A percentile compares a stretch with the other conserved stretches of the same genome.
These are phyloP conservation scores for Rhyacophila brunnea DNA, from an alignment of 1,140 invertebrate genomes.

Conservation along the genomic window DNA sequence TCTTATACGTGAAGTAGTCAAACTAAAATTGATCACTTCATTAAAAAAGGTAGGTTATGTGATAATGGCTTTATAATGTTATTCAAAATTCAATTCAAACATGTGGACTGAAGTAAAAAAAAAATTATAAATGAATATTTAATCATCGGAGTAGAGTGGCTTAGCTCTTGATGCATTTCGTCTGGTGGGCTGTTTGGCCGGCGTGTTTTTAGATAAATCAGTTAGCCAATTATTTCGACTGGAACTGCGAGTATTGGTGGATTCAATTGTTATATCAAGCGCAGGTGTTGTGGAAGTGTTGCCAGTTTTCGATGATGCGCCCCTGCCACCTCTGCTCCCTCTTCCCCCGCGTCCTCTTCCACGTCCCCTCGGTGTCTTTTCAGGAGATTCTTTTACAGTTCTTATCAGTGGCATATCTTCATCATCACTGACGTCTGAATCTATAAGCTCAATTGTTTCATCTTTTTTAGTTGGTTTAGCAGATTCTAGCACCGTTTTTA, in stretches of 20 bases:
- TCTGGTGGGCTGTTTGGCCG: not conserved
- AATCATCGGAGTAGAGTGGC: slow-evolving; percentile 9
- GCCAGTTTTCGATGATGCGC: not conserved
- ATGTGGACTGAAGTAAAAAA: not conserved
- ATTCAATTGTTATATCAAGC: slow-evolving; percentile 4
- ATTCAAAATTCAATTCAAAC: too few species aligned
- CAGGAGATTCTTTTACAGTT: not conserved
- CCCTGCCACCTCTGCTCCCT: slow-evolving; percentile 21
- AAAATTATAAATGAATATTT: not conserved
- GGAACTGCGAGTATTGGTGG: not conserved
- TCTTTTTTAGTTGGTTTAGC: not conserved
- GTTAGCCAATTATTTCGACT: slow-evolving; percentile 17
- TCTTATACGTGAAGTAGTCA: too few species aligned
- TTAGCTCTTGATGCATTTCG: slow-evolving; percentile 3
- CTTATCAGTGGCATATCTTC: not conserved
- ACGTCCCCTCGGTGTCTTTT: not conserved
- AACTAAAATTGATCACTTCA: too few species aligned
- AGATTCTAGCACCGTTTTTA: slow-evolving; percentile 18
- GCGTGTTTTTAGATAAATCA: slow-evolving; percentile 5
- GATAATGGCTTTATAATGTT: too few species aligned
- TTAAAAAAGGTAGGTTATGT: too few species aligned
- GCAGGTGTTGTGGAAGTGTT: slow-evolving; percentile 6
- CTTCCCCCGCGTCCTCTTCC: slow-evolving; percentile 29
- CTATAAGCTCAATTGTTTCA: not conserved
- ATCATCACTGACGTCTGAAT: slow-evolving; percentile 16